Evolutionary conservation across 2,797 vertebrate species (phyloP), one percentile per base, ranked within the genome.

Genomic region (Lacerta agilis): DNA sequence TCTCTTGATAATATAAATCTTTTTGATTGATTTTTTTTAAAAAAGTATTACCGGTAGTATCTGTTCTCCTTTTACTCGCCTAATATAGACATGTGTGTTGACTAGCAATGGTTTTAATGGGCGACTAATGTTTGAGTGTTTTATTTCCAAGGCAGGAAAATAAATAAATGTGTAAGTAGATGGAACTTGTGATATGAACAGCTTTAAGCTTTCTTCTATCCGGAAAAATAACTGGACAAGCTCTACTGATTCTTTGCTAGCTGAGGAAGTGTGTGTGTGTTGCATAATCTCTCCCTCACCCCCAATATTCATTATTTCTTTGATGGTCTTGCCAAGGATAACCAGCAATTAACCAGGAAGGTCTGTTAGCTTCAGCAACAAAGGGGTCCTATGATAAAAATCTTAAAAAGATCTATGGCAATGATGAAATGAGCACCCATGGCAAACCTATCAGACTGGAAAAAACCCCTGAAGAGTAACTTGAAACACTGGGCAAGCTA

Each of bases 271-370:
- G 75, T 41, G n/a, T 45, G 20, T 64, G 43, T 38, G 58, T 75
- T 27, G 43, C 79, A 7, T 25, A 72, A 23, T 80, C 25, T 29
- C 29, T 8, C 79, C 55, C 79, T 36, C 36, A 33, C 36, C 41
- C 18, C 38, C n/a, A 45, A 67, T 66, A 41, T 72, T 75, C 58
- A 45, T 49, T 69, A 55, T 79, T 81, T 86, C 88, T 85, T 89
- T 82, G 88, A 89, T 85, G 71, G 49, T 76, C 41, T 85, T 85
- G 88, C 78, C 88, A 86, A 43, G 83, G 18, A 55, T 82, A 89
- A 49, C 41, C 67, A 55, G 83, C 61, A 85, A 82, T 89, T 86
- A 89, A 89, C 18, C 8, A 66, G 41, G 87, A 55, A 86, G 61
- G 27, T 41, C 27, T 69, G 76, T 89, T 75, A 67, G 43, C 58